Conservation (phyloP, 2,797 vertebrate genomes). For the Dallia pectoralis region DNA sequence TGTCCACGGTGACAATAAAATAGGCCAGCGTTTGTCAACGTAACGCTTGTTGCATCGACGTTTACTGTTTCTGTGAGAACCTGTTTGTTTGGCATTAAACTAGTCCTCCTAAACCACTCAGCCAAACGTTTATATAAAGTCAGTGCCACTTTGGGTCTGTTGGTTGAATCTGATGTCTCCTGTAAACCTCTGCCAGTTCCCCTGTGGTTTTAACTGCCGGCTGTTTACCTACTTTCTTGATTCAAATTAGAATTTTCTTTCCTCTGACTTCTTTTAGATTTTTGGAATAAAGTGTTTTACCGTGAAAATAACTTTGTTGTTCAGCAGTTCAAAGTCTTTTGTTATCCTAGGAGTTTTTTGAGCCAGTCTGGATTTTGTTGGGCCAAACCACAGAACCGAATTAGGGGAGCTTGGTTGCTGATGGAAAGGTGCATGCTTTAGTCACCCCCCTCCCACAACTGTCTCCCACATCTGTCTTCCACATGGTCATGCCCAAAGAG, state of each 20-base stretch:
- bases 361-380: constrained; percentile 37
- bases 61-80: constrained; percentile 26
- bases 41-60: not conserved
- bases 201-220: not conserved
- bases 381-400: constrained; percentile 28
- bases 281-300: not conserved
- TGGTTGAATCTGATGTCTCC: constrained; percentile 6
- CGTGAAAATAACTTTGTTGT: constrained; percentile 13
- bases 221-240: not conserved
- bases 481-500: constrained; percentile 49
- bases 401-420: constrained; percentile 25
- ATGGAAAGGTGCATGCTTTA: constrained; percentile 53
- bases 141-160: constrained; percentile 15
- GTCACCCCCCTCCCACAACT: constrained; percentile 38
- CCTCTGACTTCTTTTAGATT: not conserved
- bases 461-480: constrained; percentile 65
- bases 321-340: not conserved
- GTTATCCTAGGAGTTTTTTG: no score
- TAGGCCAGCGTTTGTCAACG: not conserved
- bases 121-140: constrained; percentile 25
- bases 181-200: not conserved
- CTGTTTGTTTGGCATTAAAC: constrained; percentile 41
- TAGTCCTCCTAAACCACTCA: constrained; percentile 25
- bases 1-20: not conserved
- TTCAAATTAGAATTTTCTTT: not conserved